Evolutionary conservation across 2,113 vertebrate genomes (phyloP).

Genomic region (Hypomesus transpacificus): DNA sequence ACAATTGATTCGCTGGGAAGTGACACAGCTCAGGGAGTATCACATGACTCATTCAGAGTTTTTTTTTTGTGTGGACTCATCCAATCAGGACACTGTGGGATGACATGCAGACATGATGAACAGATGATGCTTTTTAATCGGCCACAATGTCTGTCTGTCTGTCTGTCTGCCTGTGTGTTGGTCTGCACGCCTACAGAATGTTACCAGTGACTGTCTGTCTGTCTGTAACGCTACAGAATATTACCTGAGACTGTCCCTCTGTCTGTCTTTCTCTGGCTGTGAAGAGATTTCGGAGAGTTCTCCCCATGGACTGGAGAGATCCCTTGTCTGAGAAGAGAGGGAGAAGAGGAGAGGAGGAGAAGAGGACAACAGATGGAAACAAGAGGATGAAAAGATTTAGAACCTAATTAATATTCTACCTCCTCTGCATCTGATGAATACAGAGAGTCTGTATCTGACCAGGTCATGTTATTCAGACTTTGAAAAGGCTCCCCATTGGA

Average conservation of each 20-base stretch:
- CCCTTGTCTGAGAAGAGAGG: slow-evolving; percentile 51
- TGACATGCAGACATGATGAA: too few species aligned
- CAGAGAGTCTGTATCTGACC: too few species aligned
- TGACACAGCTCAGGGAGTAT: background rate
- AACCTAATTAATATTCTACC: too few species aligned
- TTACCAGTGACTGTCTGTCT: slow-evolving; percentile 55
- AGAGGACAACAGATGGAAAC: background rate
- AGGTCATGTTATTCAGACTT: too few species aligned
- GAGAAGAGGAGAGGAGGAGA: slow-evolving; percentile 8
- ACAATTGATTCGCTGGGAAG: too few species aligned
- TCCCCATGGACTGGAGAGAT: slow-evolving; percentile 62
- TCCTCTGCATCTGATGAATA: too few species aligned
- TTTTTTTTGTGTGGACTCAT: background rate
- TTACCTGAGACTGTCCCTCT: slow-evolving; percentile 63
- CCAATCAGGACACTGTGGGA: too few species aligned
- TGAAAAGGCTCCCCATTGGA: too few species aligned
- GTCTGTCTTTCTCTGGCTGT: slow-evolving; percentile 44
- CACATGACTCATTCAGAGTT: too few species aligned
- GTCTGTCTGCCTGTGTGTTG: background rate
- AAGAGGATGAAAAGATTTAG: too few species aligned
- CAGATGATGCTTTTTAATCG: too few species aligned
- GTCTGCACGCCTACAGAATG: background rate
- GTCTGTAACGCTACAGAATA: slow-evolving; percentile 1
- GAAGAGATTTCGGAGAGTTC: slow-evolving; percentile 60
- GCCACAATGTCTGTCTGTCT: too few species aligned